Conservation (phyloP, 92 coral and sea anemone genomes). For the Zoanthus solanderi region DNA sequence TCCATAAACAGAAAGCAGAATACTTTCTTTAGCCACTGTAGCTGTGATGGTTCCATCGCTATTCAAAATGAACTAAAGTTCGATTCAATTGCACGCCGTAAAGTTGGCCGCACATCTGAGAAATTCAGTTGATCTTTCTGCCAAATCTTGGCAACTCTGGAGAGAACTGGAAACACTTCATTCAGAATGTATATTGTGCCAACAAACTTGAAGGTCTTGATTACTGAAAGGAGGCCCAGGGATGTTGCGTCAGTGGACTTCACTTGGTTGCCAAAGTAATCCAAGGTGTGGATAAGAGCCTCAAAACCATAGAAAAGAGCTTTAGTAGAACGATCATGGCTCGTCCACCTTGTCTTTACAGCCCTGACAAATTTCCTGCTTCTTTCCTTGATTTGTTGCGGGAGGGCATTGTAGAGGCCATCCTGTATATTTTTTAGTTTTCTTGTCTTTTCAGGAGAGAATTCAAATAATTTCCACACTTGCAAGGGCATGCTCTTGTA, state of each 20-base stretch:
- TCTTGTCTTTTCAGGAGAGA: constrained; percentile 27
- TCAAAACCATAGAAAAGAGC: constrained; percentile 20
- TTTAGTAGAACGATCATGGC: constrained; percentile 8
- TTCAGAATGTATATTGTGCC: constrained; percentile 19
- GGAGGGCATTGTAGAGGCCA: not conserved
- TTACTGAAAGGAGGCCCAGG: constrained; percentile 14
- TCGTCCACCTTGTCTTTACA: constrained; percentile 21
- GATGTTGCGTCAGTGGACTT: constrained; percentile 21
- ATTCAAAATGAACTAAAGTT: no score
- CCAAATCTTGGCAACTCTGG: not conserved
- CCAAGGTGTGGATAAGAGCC: constrained; percentile 10
- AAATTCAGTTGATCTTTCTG: constrained; percentile 28
- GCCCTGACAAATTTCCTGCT: constrained; percentile 23
- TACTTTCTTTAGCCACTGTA: no score
- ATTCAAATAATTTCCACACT: constrained; percentile 24
- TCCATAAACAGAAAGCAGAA: no score
- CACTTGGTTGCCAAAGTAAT: constrained; percentile 1
- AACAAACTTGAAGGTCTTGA: constrained; percentile 16
- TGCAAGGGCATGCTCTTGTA: constrained; percentile 10
- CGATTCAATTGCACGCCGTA: constrained; percentile 1
- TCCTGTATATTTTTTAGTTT: not conserved
- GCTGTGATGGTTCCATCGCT: no score
- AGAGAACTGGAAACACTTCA: constrained; percentile 18
- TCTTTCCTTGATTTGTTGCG: not conserved
- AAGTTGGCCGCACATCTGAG: constrained; percentile 24